phyloP scores from a whole-genome alignment of 2,797 vertebrate genomes.

The Rhinophrynus dorsalis region DNA sequence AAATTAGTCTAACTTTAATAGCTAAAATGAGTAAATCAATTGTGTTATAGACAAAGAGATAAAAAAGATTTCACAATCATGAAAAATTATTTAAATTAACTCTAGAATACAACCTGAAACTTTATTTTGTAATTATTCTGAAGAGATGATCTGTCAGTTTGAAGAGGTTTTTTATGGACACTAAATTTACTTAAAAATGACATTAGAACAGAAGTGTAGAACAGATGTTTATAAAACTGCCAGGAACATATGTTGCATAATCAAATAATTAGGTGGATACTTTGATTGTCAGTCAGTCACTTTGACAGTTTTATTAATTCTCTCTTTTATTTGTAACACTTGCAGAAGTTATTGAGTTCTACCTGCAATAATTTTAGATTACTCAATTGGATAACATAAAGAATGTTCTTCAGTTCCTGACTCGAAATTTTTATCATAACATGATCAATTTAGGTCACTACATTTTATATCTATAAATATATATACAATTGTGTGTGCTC shows the following conservation, averaged over 20 bases:
- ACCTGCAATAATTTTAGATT: too few relatives aligned
- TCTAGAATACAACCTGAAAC: neutral
- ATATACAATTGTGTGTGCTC: too few relatives aligned
- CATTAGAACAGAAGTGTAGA: constrained; percentile 28
- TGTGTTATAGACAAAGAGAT: neutral
- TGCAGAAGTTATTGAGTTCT: neutral
- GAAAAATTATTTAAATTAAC: neutral
- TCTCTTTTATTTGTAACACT: constrained; percentile 1
- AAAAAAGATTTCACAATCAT: neutral
- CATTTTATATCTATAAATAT: too few relatives aligned
- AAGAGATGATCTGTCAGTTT: constrained; percentile 13
- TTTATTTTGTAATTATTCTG: constrained; percentile 17
- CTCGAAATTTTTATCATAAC: too few relatives aligned
- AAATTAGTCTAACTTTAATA: too few relatives aligned
- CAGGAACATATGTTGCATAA: constrained; percentile 28
- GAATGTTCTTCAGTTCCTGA: too few relatives aligned
- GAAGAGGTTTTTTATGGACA: constrained; percentile 20
- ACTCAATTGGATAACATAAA: too few relatives aligned
- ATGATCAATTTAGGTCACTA: too few relatives aligned
- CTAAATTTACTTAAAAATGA: constrained; percentile 32
- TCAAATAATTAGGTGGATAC: constrained; percentile 34
- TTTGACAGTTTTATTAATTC: constrained; percentile 30
- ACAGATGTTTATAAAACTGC: constrained; percentile 38
- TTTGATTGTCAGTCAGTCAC: constrained; percentile 35
- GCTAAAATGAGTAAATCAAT: constrained; percentile 3